Conservation (phyloP, 2,888 invertebrate genomes). For the Drosophila atroscutellata region DNA sequence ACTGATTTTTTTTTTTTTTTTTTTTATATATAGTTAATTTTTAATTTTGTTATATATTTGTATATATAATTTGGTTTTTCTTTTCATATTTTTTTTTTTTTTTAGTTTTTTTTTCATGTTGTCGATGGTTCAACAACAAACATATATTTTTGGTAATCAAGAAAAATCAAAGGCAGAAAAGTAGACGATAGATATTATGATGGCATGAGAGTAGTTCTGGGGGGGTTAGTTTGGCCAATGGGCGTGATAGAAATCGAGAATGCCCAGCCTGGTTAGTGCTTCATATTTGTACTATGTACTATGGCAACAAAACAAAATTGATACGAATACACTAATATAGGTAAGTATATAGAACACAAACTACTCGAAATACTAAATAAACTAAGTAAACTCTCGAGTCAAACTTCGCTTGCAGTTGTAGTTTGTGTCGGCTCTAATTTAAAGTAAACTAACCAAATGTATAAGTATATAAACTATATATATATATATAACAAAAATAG, state of each 20-base stretch:
- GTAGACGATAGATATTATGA: slow-evolving; percentile 28
- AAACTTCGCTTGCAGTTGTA: slow-evolving; percentile 2
- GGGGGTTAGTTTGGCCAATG: slow-evolving; percentile 30
- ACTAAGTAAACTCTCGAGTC: slow-evolving; percentile 33
- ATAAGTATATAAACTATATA: slow-evolving; percentile 35
- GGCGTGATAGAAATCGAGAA: slow-evolving; percentile 21
- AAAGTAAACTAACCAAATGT: slow-evolving; percentile 49
- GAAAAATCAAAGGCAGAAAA: slow-evolving; percentile 50
- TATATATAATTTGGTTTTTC: slow-evolving; percentile 46
- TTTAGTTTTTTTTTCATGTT: slow-evolving; percentile 29
- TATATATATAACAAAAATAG: slow-evolving; percentile 19
- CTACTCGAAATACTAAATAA: slow-evolving; percentile 54
- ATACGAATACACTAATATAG: slow-evolving; percentile 14
- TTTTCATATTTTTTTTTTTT: slow-evolving; percentile 55
- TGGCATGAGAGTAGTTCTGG: slow-evolving; percentile 34
- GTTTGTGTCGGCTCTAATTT: slow-evolving; percentile 10
- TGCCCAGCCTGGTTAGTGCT: slow-evolving; percentile 46
- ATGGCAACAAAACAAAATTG: slow-evolving; percentile 39
- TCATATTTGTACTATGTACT: slow-evolving; percentile 34
- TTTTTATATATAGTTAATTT: slow-evolving; percentile 17
- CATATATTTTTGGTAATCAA: slow-evolving; percentile 31
- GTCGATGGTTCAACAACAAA: slow-evolving; percentile 31
- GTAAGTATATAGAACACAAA: slow-evolving; percentile 28
- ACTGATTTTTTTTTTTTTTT: slow-evolving; percentile 35
- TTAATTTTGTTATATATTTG: slow-evolving; percentile 8